Conservation (phyloP, 2,113 vertebrate species). For the Triplophysa rosa region DNA sequence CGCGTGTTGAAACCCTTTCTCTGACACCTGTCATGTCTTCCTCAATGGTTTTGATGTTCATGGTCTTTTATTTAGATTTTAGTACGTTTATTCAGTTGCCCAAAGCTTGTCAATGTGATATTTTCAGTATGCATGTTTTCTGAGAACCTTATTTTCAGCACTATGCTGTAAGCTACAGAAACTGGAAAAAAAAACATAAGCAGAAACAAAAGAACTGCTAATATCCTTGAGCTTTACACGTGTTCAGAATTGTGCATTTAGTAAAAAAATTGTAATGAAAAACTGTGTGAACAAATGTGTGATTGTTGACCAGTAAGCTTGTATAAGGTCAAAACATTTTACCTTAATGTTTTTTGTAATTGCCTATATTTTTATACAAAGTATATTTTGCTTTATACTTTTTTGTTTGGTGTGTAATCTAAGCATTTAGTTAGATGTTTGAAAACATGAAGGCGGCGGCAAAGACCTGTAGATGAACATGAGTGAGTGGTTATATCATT, state of each 20-base stretch:
- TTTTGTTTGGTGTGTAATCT: constrained; percentile 23
- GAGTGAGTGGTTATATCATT: background rate
- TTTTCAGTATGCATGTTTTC: background rate
- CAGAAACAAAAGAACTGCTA: background rate
- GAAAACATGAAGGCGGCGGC: background rate
- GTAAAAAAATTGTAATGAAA: background rate
- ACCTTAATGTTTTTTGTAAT: constrained; percentile 10
- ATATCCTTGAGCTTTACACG: background rate
- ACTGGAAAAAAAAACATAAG: background rate
- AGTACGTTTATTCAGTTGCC: background rate
- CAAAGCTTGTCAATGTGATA: background rate
- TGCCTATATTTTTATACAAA: constrained; percentile 38
- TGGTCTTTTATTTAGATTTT: background rate
- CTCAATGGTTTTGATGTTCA: background rate
- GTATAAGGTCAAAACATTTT: background rate
- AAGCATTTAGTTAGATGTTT: constrained; percentile 25
- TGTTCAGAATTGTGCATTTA: background rate
- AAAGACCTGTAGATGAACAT: constrained; percentile 5
- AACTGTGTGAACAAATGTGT: background rate
- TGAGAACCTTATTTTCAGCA: background rate
- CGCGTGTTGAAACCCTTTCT: background rate
- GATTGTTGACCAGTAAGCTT: constrained; percentile 8
- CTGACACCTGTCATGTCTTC: background rate
- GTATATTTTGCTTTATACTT: constrained; percentile 49
- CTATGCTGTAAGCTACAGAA: background rate